These are phyloP conservation scores for Orchesellides sinensis DNA, from an alignment of 2,888 invertebrate genomes.

Conservation along the genomic window DNA sequence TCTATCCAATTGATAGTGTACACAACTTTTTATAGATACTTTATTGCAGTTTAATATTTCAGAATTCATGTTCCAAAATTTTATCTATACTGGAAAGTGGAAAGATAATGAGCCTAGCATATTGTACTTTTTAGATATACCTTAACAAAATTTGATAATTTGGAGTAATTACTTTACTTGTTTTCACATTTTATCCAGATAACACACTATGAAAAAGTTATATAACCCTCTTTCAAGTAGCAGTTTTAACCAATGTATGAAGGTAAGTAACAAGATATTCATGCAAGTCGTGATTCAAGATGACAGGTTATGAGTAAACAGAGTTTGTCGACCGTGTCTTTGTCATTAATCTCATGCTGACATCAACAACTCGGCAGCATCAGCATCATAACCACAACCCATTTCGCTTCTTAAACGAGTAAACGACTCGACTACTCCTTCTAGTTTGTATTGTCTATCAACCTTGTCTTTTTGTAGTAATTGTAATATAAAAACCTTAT, in stretches of 20 bases:
- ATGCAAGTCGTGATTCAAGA: conserved; percentile 41
- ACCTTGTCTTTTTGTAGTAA: conserved; percentile 33
- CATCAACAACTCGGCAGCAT: too few species aligned
- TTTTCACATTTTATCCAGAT: too few species aligned
- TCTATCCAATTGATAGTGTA: background rate
- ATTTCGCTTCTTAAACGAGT: background rate
- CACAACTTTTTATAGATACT: background rate
- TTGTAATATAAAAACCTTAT: conserved; percentile 1
- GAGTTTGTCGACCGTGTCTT: conserved; percentile 55
- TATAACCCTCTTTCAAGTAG: too few species aligned
- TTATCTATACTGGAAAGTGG: too few species aligned
- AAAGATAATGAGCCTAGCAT: too few species aligned
- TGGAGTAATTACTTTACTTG: too few species aligned
- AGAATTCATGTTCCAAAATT: too few species aligned
- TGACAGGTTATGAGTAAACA: conserved; percentile 46
- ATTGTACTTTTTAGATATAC: too few species aligned
- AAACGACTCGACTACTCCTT: conserved; percentile 9
- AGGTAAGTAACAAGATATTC: conserved; percentile 28
- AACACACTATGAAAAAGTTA: too few species aligned
- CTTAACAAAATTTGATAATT: too few species aligned
- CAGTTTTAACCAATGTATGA: too few species aligned
- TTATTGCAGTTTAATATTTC: background rate
- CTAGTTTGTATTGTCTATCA: too few species aligned
- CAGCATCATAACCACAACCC: background rate
- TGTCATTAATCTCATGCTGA: conserved; percentile 56